Percentiles rank a stretch among this genome's conserved stretches.
These are phyloP conservation scores for Danio rerio DNA, from an alignment of 2,113 vertebrate genomes.

Conservation along the genomic window GRCz12tu NC_133182.1:78144501-78145000, in stretches of 20 bases:
- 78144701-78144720: too few relatives aligned
- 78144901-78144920: conserved; percentile 5
- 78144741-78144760: conserved; percentile 89
- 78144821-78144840: conserved; percentile 98
- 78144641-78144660: too few relatives aligned
- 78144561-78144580: too few relatives aligned
- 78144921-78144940: conserved; percentile 5
- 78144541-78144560: too few relatives aligned
- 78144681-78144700: too few relatives aligned
- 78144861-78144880: conserved; percentile 56
- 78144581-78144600: too few relatives aligned
- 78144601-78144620: too few relatives aligned
- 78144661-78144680: background rate
- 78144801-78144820: conserved; percentile 95
- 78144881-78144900: conserved; percentile 4
- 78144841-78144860: conserved; percentile 96
- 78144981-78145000: background rate
- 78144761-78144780: conserved; percentile 95
- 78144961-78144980: background rate
- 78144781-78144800: conserved; percentile 95
- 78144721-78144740: conserved; percentile 33
- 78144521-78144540: too few relatives aligned
- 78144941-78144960: conserved; percentile 1
- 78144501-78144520: too few relatives aligned
- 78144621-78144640: too few relatives aligned